A percentile compares a stretch with the other conserved stretches of the same genome.
These are phyloP conservation scores for Proisotoma minuta DNA, from an alignment of 2,888 invertebrate species.

Conservation along the genomic window DNA sequence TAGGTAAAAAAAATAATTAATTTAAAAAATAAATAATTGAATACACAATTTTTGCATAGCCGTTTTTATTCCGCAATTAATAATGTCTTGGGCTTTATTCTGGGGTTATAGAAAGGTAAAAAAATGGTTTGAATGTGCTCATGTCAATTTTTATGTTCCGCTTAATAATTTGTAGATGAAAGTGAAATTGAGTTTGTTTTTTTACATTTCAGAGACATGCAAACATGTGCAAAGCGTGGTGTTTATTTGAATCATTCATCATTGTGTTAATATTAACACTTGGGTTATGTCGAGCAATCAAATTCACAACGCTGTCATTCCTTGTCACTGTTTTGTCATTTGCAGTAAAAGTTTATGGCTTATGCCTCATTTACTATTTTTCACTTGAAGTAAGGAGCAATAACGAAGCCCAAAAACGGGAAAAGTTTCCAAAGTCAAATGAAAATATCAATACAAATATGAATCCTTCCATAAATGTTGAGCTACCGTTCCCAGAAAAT, in stretches of 20 bases:
- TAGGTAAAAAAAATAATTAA: not conserved
- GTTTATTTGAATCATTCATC: conserved; percentile 6
- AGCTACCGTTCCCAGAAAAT: too few relatives aligned
- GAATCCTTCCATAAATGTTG: too few relatives aligned
- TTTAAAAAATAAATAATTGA: not conserved
- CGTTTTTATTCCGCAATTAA: not conserved
- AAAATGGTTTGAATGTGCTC: not conserved
- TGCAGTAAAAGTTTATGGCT: conserved; percentile 9
- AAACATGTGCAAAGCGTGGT: conserved; percentile 6
- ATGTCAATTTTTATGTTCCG: not conserved
- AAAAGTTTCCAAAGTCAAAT: not conserved
- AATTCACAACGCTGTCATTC: not conserved
- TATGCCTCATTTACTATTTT: conserved; percentile 17
- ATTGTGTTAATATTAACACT: conserved; percentile 10
- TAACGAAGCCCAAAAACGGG: not conserved
- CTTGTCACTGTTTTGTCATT: conserved; percentile 2
- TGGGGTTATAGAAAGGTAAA: conserved; percentile 2
- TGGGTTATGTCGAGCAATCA: not conserved
- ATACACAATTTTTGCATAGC: not conserved
- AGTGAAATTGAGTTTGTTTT: too few relatives aligned
- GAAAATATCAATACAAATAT: not conserved
- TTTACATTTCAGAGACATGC: conserved; percentile 10
- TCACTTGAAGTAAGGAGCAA: conserved; percentile 8
- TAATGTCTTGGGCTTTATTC: conserved; percentile 4
- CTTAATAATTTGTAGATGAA: too few relatives aligned